phyloP scores from a whole-genome alignment of 2,888 invertebrate genomes.

The Lissocephala sabroskyi region DNA sequence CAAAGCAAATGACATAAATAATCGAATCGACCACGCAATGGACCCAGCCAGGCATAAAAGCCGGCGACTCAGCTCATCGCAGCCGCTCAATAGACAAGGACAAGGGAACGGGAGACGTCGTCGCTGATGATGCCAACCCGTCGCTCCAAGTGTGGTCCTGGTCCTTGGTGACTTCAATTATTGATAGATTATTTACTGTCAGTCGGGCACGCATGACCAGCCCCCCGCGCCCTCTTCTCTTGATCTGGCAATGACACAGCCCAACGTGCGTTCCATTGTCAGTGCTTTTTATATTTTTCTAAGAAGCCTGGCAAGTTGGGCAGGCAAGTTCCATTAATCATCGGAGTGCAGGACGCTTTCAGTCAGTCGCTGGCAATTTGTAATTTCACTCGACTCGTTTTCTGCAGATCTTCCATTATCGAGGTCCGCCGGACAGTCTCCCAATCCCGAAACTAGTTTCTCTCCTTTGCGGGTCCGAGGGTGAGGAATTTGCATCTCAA shows the following conservation, averaged over 20 bases:
- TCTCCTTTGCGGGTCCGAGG: neutral
- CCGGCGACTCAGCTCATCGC: constrained; percentile 14
- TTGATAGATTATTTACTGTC: constrained; percentile 71
- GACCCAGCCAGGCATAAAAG: constrained; percentile 51
- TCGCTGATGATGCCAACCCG: too few species aligned
- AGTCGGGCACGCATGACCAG: constrained; percentile 28
- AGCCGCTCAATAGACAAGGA: too few species aligned
- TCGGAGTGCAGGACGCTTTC: constrained; percentile 28
- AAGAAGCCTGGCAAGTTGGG: constrained; percentile 38
- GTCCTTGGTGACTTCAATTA: constrained; percentile 59
- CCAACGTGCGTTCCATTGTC: constrained; percentile 35
- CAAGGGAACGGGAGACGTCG: too few species aligned
- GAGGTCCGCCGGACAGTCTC: constrained; percentile 19
- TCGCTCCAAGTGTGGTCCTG: constrained; percentile 60
- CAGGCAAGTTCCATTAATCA: constrained; percentile 60
- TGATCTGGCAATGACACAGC: constrained; percentile 39
- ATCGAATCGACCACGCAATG: constrained; percentile 36
- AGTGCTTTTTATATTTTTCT: constrained; percentile 35
- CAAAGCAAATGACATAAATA: constrained; percentile 67
- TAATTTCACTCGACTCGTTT: constrained; percentile 35
- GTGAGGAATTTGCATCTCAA: constrained; percentile 4
- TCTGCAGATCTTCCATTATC: constrained; percentile 35
- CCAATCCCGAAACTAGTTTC: constrained; percentile 23
- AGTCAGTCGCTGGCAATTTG: constrained; percentile 40
- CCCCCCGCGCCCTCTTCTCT: too few species aligned